Evolutionary conservation across 2,113 vertebrate species (phyloP).

Genomic region (Murina feae): DNA sequence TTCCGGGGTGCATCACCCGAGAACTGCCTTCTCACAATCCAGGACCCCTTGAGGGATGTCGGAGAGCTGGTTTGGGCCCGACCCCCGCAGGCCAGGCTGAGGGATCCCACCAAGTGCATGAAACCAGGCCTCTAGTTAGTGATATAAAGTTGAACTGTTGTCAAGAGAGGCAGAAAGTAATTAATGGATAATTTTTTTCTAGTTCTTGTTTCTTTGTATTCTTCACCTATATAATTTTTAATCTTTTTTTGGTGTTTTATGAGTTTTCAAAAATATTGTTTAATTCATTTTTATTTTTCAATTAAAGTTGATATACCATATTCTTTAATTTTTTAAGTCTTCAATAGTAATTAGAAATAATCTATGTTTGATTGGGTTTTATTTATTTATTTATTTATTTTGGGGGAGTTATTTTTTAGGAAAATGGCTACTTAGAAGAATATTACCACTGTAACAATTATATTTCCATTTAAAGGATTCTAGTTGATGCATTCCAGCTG

Average conservation of each 20-base stretch:
- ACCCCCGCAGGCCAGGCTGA: too few relatives aligned
- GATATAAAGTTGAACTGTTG: not conserved
- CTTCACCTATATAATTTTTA: not conserved
- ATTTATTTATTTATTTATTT: too few relatives aligned
- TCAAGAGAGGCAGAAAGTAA: not conserved
- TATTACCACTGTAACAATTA: conserved; percentile 1
- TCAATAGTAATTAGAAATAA: not conserved
- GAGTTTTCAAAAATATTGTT: not conserved
- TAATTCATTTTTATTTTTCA: not conserved
- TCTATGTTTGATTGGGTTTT: not conserved
- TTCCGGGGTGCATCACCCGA: too few relatives aligned
- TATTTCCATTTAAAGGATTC: conserved; percentile 25
- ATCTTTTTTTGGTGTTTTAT: conserved; percentile 20
- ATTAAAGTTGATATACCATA: not conserved
- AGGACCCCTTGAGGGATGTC: too few relatives aligned
- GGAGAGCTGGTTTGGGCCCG: too few relatives aligned
- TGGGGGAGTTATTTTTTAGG: not conserved
- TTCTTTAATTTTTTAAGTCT: not conserved
- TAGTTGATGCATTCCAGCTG: not conserved
- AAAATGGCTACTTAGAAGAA: conserved; percentile 34
- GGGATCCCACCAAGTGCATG: too few relatives aligned
- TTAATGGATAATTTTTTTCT: conserved; percentile 8
- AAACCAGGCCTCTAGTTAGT: not conserved
- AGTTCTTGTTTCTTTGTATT: conserved; percentile 16
- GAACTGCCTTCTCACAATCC: too few relatives aligned